Evolutionary conservation across 2,113 vertebrate genomes (phyloP), one percentile per base, ranked within the genome.

Genomic region (Struthidea cinerea): DNA sequence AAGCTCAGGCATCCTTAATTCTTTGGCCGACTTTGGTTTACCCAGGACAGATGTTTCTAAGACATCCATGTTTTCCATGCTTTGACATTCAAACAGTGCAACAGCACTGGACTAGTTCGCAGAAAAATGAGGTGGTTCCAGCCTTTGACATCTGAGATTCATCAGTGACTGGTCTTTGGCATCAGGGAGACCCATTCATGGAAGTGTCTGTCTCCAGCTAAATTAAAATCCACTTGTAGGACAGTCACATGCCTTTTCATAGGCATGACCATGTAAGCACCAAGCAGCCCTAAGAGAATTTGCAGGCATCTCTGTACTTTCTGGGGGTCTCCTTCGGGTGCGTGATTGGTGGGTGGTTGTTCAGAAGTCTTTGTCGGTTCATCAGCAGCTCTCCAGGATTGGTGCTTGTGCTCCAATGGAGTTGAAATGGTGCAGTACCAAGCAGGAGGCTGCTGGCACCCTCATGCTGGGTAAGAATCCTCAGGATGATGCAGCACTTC

Each of bases 321-420:
- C n/a, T 49, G 23, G 1, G 19, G 5, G 7, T 70, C 30, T 61
- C 4, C 53, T 56, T 33, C 17, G 17, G 37, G 32, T 39, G 30
- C 0, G 0, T 41, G n/a, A 23, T 27, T 39, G 46, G 68, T 20
- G 12, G 8, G 35, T 70, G 18, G 20, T n/a, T 68, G 49, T 15
- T 69, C 49, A 8, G 24, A 55, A 65, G 19, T 30, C 61, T 84
- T 70, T 32, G 49, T 4, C 24, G n/a, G 53, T 27, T 75, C 33
- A 16, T 44, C 46, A 42, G 4, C 17, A 77, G 39, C 55, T 77
- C 4, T 3, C 33, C 35, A 47, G 56, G 46, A 23, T 0, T 15
- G 74, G 26, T 7, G 6, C 44, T 70, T 74, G 50, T 57, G 47
- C 16, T 69, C 23, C 32, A 50, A 0, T 24, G 44, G 60, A 33